A percentile compares a stretch with the other conserved stretches of the same genome.
Evolutionary conservation across 2,113 vertebrate species (phyloP).

Genomic region (Apodemus speciosus): DNA sequence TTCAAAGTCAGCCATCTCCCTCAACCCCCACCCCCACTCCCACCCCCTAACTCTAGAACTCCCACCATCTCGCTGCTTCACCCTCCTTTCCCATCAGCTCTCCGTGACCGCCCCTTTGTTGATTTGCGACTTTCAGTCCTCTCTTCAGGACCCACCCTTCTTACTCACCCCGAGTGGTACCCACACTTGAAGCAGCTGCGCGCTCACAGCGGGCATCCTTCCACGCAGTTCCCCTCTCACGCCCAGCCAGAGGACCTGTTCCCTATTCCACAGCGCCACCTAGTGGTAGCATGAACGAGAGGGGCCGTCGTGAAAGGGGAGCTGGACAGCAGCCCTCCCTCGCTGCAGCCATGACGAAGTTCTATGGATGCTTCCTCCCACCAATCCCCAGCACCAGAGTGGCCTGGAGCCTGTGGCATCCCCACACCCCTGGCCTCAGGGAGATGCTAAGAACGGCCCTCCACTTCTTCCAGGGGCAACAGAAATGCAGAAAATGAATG

Average conservation of each 20-base stretch:
- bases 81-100: not conserved
- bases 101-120: accelerated
- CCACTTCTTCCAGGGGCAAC: not conserved
- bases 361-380: not conserved
- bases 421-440: not conserved
- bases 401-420: not conserved
- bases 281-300: conserved; percentile 73
- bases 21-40: no score
- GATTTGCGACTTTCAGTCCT: not conserved
- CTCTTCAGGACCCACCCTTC: not conserved
- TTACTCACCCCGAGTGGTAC: not conserved
- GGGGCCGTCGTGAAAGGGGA: not conserved
- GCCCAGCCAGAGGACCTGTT: not conserved
- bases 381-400: no score
- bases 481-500: not conserved
- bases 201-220: not conserved
- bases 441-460: not conserved
- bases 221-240: accelerated
- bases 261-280: conserved; percentile 83
- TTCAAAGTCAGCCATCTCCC: no score
- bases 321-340: not conserved
- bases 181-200: not conserved
- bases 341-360: not conserved
- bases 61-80: not conserved
- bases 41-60: not conserved